Conservation (phyloP, 2,113 vertebrate genomes). For the Tupaia tana region DNA sequence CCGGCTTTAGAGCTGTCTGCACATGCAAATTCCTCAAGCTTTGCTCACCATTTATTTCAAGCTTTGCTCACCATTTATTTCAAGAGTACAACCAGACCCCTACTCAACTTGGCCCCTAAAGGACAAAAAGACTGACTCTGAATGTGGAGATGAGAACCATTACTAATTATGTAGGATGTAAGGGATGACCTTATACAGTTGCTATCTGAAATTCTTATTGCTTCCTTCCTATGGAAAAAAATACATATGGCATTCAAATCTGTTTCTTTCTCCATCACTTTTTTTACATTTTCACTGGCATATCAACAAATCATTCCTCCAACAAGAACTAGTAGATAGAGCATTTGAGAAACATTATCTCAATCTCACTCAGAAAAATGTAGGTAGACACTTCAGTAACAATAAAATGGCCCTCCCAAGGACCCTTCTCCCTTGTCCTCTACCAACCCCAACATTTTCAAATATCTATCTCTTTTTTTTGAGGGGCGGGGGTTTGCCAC, state of each 20-base stretch:
- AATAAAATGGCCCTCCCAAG: neutral
- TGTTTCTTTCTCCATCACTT: neutral
- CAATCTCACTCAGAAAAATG: neutral
- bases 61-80: neutral
- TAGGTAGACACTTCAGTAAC: neutral
- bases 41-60: neutral
- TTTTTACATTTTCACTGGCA: neutral
- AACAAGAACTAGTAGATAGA: conserved; percentile 10
- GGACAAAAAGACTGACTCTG: neutral
- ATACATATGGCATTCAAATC: neutral
- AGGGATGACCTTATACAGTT: neutral
- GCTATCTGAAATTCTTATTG: neutral
- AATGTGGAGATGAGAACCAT: neutral
- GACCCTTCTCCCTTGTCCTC: neutral
- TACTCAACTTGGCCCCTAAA: neutral
- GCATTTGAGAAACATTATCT: neutral
- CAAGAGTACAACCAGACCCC: neutral
- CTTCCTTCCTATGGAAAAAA: neutral
- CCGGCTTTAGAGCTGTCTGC: neutral
- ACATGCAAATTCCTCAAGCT: conserved; percentile 12
- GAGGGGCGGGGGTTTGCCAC: neutral
- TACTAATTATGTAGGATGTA: neutral
- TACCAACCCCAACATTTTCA: neutral
- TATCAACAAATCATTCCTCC: neutral
- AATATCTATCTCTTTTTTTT: neutral